Percentiles rank a stretch among this genome's conserved stretches.
Conservation (phyloP, 2,888 invertebrate genomes). For the Nymphalis urticae region DNA sequence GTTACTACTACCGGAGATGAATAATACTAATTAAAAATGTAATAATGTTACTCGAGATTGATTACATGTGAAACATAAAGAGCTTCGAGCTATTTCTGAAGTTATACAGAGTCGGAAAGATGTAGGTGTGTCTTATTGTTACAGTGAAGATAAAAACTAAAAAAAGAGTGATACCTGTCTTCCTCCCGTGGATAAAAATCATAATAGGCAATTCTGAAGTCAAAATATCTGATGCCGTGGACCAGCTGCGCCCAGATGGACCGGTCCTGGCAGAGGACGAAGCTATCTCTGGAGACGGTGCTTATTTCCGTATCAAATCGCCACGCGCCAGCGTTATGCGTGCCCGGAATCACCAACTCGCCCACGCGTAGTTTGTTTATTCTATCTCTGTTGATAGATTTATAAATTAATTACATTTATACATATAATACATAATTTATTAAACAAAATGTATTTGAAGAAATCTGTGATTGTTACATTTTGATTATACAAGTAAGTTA, state of each 20-base stretch:
- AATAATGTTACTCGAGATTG: too few species aligned
- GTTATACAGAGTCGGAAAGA: too few species aligned
- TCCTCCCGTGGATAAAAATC: constrained; percentile 64
- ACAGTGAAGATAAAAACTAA: background rate
- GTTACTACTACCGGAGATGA: too few species aligned
- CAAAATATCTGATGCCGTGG: constrained; percentile 91
- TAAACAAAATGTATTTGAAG: background rate
- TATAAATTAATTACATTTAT: background rate
- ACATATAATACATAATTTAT: too few species aligned
- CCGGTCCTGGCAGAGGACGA: constrained; percentile 85
- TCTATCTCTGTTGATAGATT: constrained; percentile 50
- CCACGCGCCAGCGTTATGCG: constrained; percentile 81
- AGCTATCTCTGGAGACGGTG: constrained; percentile 64
- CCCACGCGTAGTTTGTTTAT: constrained; percentile 71
- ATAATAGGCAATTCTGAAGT: constrained; percentile 89
- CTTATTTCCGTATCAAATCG: constrained; percentile 74
- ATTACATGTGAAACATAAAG: too few species aligned
- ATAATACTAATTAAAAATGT: too few species aligned
- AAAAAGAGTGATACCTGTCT: constrained; percentile 55
- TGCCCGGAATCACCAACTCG: constrained; percentile 75
- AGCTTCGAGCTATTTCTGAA: background rate
- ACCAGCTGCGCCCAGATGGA: constrained; percentile 92
- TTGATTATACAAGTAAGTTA: too few species aligned
- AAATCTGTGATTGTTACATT: too few species aligned
- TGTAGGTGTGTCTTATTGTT: background rate